These are phyloP conservation scores for Dasyornis broadbenti DNA, from an alignment of 2,113 vertebrate genomes.

Conservation along the genomic window DNA sequence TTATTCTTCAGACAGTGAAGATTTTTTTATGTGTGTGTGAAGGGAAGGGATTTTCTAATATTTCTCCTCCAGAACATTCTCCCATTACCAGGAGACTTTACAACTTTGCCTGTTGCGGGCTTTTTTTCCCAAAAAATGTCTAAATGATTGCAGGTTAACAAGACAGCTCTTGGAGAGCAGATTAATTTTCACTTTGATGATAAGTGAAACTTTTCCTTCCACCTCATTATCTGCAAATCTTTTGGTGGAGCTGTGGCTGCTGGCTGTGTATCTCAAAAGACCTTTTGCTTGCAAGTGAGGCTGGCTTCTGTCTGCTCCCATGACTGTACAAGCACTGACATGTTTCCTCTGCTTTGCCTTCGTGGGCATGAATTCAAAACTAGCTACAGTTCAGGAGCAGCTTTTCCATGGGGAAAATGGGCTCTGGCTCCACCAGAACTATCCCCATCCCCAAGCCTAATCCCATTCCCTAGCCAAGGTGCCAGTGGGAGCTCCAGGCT, in stretches of 20 bases:
- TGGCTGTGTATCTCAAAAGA: not conserved
- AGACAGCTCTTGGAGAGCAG: not conserved
- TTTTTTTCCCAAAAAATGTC: fast-evolving
- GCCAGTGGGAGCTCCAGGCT: not conserved
- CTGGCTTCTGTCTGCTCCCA: not conserved
- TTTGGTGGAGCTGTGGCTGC: not conserved
- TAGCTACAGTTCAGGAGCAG: not conserved
- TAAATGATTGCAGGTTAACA: not conserved
- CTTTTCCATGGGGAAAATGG: not conserved
- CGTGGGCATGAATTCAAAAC: not conserved
- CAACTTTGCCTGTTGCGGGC: not conserved
- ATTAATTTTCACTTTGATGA: not conserved
- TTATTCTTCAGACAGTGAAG: not conserved
- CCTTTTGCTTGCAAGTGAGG: not conserved
- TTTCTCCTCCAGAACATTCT: not conserved
- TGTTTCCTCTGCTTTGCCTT: not conserved
- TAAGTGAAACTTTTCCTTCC: not conserved
- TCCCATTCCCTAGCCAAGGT: not conserved
- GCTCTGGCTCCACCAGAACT: not conserved
- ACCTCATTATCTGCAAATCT: not conserved
- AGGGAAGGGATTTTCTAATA: not conserved
- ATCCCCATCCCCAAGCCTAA: not conserved
- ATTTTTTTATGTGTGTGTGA: not conserved
- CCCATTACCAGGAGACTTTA: not conserved
- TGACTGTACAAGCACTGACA: not conserved